phyloP scores from a whole-genome alignment of 2,888 invertebrate genomes.

The Phania funesta region DNA sequence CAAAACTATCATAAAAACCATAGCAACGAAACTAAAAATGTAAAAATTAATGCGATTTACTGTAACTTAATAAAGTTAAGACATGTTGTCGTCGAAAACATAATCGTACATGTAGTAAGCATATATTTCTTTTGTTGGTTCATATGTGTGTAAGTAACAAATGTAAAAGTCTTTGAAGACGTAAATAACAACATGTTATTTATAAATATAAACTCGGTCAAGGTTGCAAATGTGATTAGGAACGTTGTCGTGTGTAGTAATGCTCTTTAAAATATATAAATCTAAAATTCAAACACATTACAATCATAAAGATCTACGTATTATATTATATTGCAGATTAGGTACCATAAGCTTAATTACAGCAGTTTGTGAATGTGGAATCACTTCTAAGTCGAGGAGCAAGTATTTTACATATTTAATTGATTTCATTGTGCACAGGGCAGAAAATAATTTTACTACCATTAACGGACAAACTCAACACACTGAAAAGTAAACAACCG shows the following conservation, averaged over 20 bases:
- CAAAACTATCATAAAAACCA: conserved; percentile 40
- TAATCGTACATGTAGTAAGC: not conserved
- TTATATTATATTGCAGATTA: not conserved
- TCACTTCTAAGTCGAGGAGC: too few relatives aligned
- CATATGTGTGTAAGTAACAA: not conserved
- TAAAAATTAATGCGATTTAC: conserved; percentile 53
- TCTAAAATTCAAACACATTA: not conserved
- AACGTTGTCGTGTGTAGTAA: conserved; percentile 3
- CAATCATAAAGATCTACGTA: not conserved
- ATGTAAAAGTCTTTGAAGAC: conserved; percentile 11
- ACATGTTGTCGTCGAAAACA: not conserved
- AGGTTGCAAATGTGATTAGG: conserved; percentile 16
- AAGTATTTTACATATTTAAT: too few relatives aligned
- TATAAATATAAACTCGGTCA: conserved; percentile 6
- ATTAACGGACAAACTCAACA: too few relatives aligned
- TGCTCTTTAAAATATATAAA: not conserved
- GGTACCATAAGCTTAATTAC: not conserved
- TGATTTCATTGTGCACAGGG: too few relatives aligned
- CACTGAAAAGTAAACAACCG: too few relatives aligned
- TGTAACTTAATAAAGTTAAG: conserved; percentile 41
- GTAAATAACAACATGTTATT: not conserved
- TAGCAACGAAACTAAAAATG: conserved; percentile 7
- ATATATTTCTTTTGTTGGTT: not conserved
- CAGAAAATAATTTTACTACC: too few relatives aligned
- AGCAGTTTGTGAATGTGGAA: too few relatives aligned